Evolutionary conservation across 1,140 invertebrate species (phyloP), one percentile per base, ranked within the genome.

Genomic region (Leptopilina boulardi): DNA sequence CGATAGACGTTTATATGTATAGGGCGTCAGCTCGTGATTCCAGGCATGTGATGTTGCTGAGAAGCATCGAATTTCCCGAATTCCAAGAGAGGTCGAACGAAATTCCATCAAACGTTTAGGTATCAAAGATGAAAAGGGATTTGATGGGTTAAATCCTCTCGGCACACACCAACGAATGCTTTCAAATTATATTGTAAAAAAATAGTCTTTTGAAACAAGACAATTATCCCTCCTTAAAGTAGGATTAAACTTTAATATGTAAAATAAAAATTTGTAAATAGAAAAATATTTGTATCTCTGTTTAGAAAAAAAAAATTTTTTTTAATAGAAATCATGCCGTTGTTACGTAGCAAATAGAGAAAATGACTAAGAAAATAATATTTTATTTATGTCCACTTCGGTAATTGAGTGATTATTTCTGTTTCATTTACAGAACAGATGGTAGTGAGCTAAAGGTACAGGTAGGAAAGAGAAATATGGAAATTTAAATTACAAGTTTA

Each of bases 11-110:
- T 66, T 66, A 66, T 66, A 66, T 30, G 56, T 66, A 66, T 66
- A 66, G 56, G 56, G 23, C 56, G 56, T 66, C 56, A 66, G 56
- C 56, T 66, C 56, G 56, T 66, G 56, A 66, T 66, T 66, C 56
- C 21, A 66, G 56, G 56, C 56, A 66, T 66, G 56, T 66, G 23
- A 66, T 66, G 56, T 66, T 59, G 75, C 78, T 80, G 75, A 77
- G 77, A 83, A 83, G 82, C 74, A 82, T 76, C 76, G 76, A 79
- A 83, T 83, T 85, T 85, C 83, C 80, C 76, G 83, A 83, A 84
- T 84, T 80, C 80, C 77, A 73, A 30, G 54, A 66, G 56, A 66
- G 75, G 76, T 80, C 76, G 76, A 51, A 82, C 51, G 77, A 84
- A 82, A 84, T 83, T 81, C 70, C 71, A 47, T 59, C 59, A 56